Conservation (phyloP, 2,113 vertebrate genomes). For the Hystrix cristata region DNA sequence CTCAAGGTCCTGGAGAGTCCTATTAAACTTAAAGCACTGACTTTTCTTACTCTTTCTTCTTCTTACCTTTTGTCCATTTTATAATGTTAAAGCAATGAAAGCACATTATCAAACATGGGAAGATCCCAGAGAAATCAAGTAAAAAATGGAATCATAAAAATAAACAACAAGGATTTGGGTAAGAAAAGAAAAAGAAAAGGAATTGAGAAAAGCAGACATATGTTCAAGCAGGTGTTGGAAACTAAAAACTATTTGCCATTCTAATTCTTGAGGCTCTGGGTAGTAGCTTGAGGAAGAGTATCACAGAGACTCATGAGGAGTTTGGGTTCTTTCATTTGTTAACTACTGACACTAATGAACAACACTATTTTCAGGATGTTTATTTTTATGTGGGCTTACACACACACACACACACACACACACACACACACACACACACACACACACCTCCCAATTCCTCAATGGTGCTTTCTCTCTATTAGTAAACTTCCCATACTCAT, state of each 20-base stretch:
- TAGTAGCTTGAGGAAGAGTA: not conserved
- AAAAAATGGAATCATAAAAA: slow-evolving; percentile 16
- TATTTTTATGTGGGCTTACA: not conserved
- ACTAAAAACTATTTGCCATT: not conserved
- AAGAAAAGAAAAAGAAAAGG: not conserved
- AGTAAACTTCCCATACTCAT: not conserved
- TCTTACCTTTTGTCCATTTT: not conserved
- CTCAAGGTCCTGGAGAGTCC: not conserved
- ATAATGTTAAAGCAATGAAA: slow-evolving; percentile 22
- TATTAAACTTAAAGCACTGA: not conserved
- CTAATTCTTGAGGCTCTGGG: not conserved
- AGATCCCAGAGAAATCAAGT: not conserved
- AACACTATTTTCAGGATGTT: not conserved
- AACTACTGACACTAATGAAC: not conserved
- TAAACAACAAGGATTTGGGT: not conserved
- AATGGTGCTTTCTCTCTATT: not conserved
- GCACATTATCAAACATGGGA: not conserved
- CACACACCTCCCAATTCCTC: not conserved
- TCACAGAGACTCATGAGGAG: not conserved
- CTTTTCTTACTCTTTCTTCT: not conserved
- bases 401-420: not conserved
- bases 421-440: not conserved
- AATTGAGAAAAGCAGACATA: not conserved
- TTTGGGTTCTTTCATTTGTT: not conserved
- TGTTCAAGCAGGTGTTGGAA: not conserved